These are phyloP conservation scores for Drosophila pullipes DNA, from an alignment of 2,888 invertebrate species.

Conservation along the genomic window DNA sequence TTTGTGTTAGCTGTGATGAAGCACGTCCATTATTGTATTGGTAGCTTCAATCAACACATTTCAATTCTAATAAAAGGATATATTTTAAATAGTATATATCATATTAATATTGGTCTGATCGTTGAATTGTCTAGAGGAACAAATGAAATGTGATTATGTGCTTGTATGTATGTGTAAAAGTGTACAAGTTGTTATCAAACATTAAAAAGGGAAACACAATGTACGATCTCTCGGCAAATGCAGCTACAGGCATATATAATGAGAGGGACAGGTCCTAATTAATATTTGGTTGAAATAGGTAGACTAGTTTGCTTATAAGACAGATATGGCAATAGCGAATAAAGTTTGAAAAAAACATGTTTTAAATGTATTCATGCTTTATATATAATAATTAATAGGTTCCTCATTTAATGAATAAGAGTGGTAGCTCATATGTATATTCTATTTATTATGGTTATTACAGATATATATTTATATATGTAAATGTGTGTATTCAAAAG, in stretches of 20 bases:
- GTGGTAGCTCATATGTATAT: constrained; percentile 8
- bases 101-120: constrained; percentile 14
- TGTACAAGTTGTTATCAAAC: neutral
- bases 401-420: neutral
- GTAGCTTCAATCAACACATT: constrained; percentile 4
- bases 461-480: neutral
- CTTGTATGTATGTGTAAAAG: neutral
- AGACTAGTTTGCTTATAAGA: constrained; percentile 5
- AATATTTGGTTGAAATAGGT: constrained; percentile 7
- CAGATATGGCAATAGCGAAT: constrained; percentile 10
- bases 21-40: constrained; percentile 5
- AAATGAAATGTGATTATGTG: constrained; percentile 1
- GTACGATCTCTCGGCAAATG: neutral
- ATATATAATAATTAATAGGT: neutral
- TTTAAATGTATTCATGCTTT: constrained; percentile 4
- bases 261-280: constrained; percentile 2
- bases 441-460: neutral
- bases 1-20: constrained; percentile 6
- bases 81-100: constrained; percentile 1
- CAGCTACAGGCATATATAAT: constrained; percentile 7
- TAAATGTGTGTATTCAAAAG: constrained; percentile 7
- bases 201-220: neutral
- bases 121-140: neutral
- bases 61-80: constrained; percentile 12
- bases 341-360: neutral